Percentiles rank a stretch among this genome's conserved stretches.
Evolutionary conservation across 2,113 vertebrate genomes (phyloP).

Genomic region (Apus apus): DNA sequence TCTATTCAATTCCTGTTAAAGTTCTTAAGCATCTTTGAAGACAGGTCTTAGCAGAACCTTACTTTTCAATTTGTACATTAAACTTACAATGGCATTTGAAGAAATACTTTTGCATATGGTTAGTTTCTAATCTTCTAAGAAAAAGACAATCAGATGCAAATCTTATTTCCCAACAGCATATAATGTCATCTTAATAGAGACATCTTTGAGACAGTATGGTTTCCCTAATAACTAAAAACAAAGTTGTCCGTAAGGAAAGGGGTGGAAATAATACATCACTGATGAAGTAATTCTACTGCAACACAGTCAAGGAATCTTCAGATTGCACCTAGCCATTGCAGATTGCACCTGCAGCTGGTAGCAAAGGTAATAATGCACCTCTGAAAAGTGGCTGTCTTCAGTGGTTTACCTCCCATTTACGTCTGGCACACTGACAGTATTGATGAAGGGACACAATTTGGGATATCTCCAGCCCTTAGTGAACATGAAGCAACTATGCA

Average conservation of each 20-base stretch:
- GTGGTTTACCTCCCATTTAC: not conserved
- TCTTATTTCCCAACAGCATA: constrained; percentile 1
- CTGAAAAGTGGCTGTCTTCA: not conserved
- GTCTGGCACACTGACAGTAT: not conserved
- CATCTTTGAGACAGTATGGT: not conserved
- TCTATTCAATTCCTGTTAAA: not conserved
- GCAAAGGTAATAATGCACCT: not conserved
- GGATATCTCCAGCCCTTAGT: not conserved
- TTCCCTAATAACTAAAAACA: constrained; percentile 6
- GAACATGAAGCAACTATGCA: not conserved
- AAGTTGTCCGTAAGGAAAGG: not conserved
- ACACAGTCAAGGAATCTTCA: not conserved
- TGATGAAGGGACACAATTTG: not conserved
- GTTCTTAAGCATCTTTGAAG: not conserved
- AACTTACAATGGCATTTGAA: constrained; percentile 5
- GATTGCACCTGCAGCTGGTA: not conserved
- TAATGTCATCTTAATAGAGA: constrained; percentile 1
- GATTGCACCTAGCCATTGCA: not conserved
- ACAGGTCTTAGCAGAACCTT: not conserved
- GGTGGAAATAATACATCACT: not conserved
- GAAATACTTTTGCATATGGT: not conserved
- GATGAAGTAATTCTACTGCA: not conserved
- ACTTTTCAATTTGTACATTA: not conserved
- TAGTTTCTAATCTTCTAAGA: not conserved
- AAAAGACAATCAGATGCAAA: not conserved